Evolutionary conservation across 2,888 invertebrate species (phyloP).

Genomic region (Lydus trimaculatus): DNA sequence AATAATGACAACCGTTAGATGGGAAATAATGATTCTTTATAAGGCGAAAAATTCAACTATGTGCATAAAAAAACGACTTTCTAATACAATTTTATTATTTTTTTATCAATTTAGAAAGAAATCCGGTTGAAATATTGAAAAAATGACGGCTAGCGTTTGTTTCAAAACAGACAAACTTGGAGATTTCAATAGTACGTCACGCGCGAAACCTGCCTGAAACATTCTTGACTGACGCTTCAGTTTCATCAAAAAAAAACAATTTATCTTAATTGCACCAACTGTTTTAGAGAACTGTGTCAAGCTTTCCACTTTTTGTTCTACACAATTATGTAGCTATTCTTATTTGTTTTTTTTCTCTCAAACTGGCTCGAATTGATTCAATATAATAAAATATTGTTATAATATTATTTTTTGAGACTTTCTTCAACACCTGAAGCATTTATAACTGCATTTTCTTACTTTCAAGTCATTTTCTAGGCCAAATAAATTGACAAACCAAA

Average conservation of each 20-base stretch:
- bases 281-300: not conserved
- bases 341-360: not conserved
- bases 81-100: not conserved
- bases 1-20: not conserved
- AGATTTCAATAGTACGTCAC: conserved; percentile 22
- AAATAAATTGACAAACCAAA: conserved; percentile 16
- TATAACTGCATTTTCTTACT: conserved; percentile 32
- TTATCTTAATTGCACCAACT: not conserved
- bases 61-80: too few species aligned
- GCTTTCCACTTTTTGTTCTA: not conserved
- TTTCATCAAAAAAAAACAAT: not conserved
- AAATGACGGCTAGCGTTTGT: not conserved
- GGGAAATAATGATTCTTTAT: too few species aligned
- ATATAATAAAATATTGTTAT: too few species aligned
- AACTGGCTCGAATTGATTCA: not conserved
- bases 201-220: conserved; percentile 20
- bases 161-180: not conserved
- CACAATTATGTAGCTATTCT: not conserved
- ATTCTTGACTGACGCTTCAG: not conserved
- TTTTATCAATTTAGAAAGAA: not conserved
- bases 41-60: too few species aligned
- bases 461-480: conserved; percentile 30
- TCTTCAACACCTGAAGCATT: conserved; percentile 28
- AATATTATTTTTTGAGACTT: conserved; percentile 31
- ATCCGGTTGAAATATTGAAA: not conserved